Conservation (phyloP, 2,113 vertebrate genomes). For the Thryonomys swinderianus region DNA sequence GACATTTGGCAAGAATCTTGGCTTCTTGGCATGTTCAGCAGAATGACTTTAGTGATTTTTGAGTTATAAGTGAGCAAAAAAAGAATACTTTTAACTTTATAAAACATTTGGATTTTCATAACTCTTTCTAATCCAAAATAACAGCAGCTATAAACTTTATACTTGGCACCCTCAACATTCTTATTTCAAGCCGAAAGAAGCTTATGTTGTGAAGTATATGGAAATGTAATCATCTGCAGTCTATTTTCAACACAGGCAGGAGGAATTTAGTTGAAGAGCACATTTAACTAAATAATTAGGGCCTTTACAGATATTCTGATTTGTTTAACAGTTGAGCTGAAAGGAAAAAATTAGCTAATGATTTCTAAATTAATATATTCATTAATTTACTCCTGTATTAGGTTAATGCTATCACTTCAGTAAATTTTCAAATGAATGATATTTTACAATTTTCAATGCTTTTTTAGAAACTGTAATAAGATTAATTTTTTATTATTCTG, state of each 20-base stretch:
- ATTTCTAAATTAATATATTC: slow-evolving; percentile 65
- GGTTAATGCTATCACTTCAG: background rate
- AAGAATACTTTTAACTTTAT: slow-evolving; percentile 80
- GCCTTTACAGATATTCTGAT: slow-evolving; percentile 64
- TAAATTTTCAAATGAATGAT: background rate
- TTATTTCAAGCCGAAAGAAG: slow-evolving; percentile 77
- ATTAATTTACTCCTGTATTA: slow-evolving; percentile 48
- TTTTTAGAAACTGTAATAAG: background rate
- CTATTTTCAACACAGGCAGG: slow-evolving; percentile 76
- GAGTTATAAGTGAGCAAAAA: slow-evolving; percentile 82
- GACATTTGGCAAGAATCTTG: slow-evolving; percentile 60
- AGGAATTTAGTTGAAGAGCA: slow-evolving; percentile 68
- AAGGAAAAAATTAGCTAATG: slow-evolving; percentile 61
- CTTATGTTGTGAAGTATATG: slow-evolving; percentile 81
- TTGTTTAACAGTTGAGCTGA: slow-evolving; percentile 57
- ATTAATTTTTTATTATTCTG: background rate
- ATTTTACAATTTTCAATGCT: background rate
- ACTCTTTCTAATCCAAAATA: slow-evolving; percentile 80
- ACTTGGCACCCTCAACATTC: slow-evolving; percentile 77
- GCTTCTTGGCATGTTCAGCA: slow-evolving; percentile 61
- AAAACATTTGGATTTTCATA: slow-evolving; percentile 84
- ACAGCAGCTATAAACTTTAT: slow-evolving; percentile 82
- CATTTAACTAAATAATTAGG: slow-evolving; percentile 78
- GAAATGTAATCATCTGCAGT: slow-evolving; percentile 81
- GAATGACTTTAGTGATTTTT: slow-evolving; percentile 74